phyloP scores from a whole-genome alignment of 2,888 invertebrate species.

The Drosophila birchii region DNA sequence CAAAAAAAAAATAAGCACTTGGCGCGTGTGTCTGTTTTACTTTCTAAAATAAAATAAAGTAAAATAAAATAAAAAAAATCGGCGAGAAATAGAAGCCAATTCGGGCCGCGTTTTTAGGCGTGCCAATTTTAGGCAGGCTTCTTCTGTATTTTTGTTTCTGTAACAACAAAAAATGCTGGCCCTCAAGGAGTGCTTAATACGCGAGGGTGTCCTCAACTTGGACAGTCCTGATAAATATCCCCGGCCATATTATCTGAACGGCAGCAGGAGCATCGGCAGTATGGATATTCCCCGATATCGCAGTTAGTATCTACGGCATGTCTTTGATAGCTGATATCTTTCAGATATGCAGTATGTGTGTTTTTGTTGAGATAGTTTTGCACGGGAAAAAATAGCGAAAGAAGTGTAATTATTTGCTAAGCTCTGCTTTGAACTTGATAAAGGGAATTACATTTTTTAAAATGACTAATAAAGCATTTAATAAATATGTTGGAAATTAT shows the following conservation, averaged over 20 bases:
- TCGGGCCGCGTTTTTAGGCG: slow-evolving; percentile 19
- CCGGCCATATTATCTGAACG: slow-evolving; percentile 54
- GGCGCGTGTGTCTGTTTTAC: slow-evolving; percentile 64
- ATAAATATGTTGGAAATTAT: background rate
- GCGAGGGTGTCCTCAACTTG: slow-evolving; percentile 81
- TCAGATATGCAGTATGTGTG: slow-evolving; percentile 18
- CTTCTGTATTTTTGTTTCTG: background rate
- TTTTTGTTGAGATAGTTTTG: slow-evolving; percentile 6
- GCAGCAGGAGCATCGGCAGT: slow-evolving; percentile 67
- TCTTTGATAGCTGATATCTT: slow-evolving; percentile 31
- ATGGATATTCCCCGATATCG: slow-evolving; percentile 71
- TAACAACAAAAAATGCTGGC: slow-evolving; percentile 70
- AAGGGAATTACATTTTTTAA: too few species aligned
- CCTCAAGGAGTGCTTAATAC: slow-evolving; percentile 82
- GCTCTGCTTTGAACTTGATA: background rate
- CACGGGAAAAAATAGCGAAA: background rate
- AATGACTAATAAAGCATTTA: background rate
- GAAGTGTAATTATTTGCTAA: background rate
- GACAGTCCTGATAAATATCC: slow-evolving; percentile 49
- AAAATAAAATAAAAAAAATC: slow-evolving; percentile 55
- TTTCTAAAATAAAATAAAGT: slow-evolving; percentile 68
- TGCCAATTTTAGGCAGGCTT: slow-evolving; percentile 29
- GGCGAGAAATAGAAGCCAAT: slow-evolving; percentile 18
- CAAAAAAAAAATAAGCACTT: slow-evolving; percentile 49
- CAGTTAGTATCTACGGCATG: slow-evolving; percentile 67